Base-by-base conservation (phyloP, 2,113 vertebrate genomes). In the Ibidorhyncha struthersii region DNA sequence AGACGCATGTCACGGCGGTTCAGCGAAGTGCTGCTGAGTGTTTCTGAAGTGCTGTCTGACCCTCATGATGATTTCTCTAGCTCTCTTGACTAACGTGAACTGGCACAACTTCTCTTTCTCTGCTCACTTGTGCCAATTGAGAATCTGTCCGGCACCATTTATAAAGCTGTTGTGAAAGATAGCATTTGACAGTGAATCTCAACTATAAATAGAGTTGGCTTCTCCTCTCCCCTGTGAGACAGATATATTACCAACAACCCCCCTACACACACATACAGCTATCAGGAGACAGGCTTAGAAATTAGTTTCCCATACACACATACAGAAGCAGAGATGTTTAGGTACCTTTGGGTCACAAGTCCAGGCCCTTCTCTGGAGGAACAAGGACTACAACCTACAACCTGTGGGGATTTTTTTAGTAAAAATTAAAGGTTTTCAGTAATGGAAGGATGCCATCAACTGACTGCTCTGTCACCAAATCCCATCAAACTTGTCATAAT, bases 171-270 rank as follows among this genome's bases (percentile, higher is more conserved):
- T 80, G 84, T 79, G 90, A 77, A 88, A 97, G 87, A 94, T 6
- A 87, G 95, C 66, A 66, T 67, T 96, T 90, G 96, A 95, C 93
- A 96, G 95, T 25, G 74, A 93, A 80, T 87, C 56, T 80, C 74
- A 72, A 43, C 92, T 96, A 96, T 93, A 96, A 96, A 96, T 96
- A 97, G 84, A 74, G 45, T 34, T 82, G 96, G 95, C 93, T 97
- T 87, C 66, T 91, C 36, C 66, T 76, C 56, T 95, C 45, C 66
- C 87, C 87, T 82, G 87, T 30, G 82, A 96, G 82, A 95, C 96
- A 88, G 93, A 93, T 91, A 96, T 85, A 88, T 96, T 96, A 93
- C 89, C 8, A 17, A 53, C 80, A 59, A 10, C 8, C 6, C 20
- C 15, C 36, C 45, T 45, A 45, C 45, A 45, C 18, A 19, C 82